phyloP scores from a whole-genome alignment of 2,888 invertebrate genomes.

The Seira ritae region DNA sequence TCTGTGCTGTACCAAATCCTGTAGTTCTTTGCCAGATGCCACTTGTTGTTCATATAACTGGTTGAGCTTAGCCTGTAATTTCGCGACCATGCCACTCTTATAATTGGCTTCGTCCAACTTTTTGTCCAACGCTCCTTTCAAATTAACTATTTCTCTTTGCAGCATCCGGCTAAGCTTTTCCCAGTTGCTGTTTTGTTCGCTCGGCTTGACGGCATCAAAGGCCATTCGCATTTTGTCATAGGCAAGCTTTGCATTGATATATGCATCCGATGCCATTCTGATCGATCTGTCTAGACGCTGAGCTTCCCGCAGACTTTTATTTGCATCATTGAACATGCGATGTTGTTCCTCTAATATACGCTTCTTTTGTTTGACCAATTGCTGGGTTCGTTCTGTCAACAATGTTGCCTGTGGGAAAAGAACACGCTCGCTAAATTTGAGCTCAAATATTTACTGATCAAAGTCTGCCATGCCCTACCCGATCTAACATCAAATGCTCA shows the following conservation, averaged over 20 bases:
- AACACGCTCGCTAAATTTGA: not conserved
- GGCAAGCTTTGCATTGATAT: conserved; percentile 66
- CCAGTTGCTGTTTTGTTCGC: conserved; percentile 68
- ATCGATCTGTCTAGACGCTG: conserved; percentile 65
- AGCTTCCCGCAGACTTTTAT: conserved; percentile 64
- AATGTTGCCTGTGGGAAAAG: conserved; percentile 43
- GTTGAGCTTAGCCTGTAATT: conserved; percentile 66
- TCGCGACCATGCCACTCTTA: conserved; percentile 63
- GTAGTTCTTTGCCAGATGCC: conserved; percentile 67
- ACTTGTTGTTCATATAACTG: conserved; percentile 69
- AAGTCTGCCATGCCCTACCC: conserved; percentile 29
- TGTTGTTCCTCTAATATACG: conserved; percentile 66
- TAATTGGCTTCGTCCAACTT: conserved; percentile 66
- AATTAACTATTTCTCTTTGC: conserved; percentile 64
- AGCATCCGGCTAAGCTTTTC: conserved; percentile 69
- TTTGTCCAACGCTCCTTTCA: conserved; percentile 65
- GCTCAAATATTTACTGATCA: too few relatives aligned
- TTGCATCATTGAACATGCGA: conserved; percentile 64
- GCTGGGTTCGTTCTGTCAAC: conserved; percentile 61
- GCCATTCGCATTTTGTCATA: conserved; percentile 71
- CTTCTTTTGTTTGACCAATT: conserved; percentile 57
- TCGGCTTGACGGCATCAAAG: conserved; percentile 66
- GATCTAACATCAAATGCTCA: conserved; percentile 67
- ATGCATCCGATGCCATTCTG: conserved; percentile 63
- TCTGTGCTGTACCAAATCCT: conserved; percentile 69